Evolutionary conservation across 2,113 vertebrate species (phyloP), one percentile per base, ranked within the genome.

Genomic region (Neolamprologus modestus): DNA sequence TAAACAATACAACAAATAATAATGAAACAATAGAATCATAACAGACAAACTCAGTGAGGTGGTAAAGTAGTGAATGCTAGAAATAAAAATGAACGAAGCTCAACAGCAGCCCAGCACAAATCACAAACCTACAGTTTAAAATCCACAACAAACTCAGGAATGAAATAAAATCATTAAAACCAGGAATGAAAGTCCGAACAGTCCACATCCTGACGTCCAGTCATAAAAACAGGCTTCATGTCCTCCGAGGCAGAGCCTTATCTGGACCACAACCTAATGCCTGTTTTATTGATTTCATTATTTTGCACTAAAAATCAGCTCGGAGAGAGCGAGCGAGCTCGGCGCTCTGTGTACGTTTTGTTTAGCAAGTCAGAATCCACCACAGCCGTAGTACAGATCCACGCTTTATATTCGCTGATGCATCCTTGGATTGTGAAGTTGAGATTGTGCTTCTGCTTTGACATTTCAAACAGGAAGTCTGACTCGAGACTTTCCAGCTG

Each of bases 241-340:
- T 3, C 6, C 21, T 55, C 54, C 7, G 21, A 14, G 21, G 55
- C 26, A 59, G n/a, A 71, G 37, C 8, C 35, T 0, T 24, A 37
- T 37, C 33, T 66, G 61, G 37, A 71, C n/a, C 13, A 45, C 13
- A 42, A 16, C 66, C 8, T 71, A 42, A 24, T 24, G 37, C 8
- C 37, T 24, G n/a, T 42, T 71, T 42, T 42, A 71, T 4, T 10
- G 12, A 71, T 71, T 71, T 24, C 37, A 24, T 71, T 71, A 71
- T 71, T 71, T 42, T 42, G 35, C n/a, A 24, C 37, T 16, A 26
- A 73, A 42, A 73, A 73, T 16, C 2, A 45, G 66, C 37, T 37
- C 2, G 0, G 10, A n/a, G 6, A 12, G 59, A 0, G 59, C 2
- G 33, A 9, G 33, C 33, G 5, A 8, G 59, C 28, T 21, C 4